These are phyloP conservation scores for Colossoma macropomum DNA, from an alignment of 2,113 vertebrate genomes.

Conservation along the genomic window DNA sequence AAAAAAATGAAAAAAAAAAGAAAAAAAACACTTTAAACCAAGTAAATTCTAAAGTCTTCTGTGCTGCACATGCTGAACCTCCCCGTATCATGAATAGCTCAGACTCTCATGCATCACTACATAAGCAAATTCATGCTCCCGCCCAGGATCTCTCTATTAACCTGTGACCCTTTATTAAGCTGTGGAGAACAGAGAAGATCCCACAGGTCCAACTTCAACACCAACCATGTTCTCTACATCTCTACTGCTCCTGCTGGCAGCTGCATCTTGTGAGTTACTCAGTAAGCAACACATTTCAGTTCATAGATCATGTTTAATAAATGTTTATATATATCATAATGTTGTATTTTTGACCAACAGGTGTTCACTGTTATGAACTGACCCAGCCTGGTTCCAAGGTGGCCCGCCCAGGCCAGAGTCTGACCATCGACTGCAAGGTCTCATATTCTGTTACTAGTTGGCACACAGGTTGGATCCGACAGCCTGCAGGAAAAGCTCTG, in stretches of 20 bases:
- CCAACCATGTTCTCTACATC: constrained; percentile 8
- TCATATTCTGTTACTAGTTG: constrained; percentile 34
- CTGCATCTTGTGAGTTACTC: constrained; percentile 5
- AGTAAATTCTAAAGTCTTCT: no score
- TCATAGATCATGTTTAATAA: no score
- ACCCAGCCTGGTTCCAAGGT: neutral
- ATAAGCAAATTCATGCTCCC: no score
- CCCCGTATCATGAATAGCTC: no score
- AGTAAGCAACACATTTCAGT: no score
- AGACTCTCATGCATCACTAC: no score
- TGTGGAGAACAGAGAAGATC: neutral
- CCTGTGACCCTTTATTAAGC: no score
- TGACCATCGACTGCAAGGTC: constrained; percentile 37
- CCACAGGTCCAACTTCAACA: no score
- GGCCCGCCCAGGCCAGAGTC: constrained; percentile 14
- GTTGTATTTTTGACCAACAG: constrained; percentile 11
- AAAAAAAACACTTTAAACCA: no score
- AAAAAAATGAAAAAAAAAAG: no score
- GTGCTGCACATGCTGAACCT: no score
- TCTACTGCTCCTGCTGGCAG: neutral
- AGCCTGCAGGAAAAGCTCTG: constrained; percentile 44
- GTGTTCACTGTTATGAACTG: neutral
- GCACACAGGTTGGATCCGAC: constrained; percentile 48
- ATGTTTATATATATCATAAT: neutral
- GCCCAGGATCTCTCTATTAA: no score